Conservation (phyloP, 2,888 invertebrate genomes). For the Thysanoteuthis rhombus region DNA sequence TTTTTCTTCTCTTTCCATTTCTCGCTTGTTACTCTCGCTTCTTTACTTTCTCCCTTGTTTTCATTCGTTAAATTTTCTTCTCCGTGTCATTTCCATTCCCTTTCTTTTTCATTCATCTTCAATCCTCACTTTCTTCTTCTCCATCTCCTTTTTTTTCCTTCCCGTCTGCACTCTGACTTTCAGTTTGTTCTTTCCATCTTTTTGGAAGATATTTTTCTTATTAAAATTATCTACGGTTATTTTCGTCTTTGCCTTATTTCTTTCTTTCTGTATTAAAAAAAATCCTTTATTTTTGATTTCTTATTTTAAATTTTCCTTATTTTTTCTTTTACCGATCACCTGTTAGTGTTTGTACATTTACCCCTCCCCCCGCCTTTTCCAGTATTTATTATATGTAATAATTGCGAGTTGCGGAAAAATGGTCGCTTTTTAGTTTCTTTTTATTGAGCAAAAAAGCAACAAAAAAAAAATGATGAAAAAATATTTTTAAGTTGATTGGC, state of each 20-base stretch:
- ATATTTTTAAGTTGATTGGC: neutral
- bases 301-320: neutral
- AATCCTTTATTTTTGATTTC: neutral
- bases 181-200: too few relatives aligned
- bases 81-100: too few relatives aligned
- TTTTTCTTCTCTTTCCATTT: neutral
- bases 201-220: too few relatives aligned
- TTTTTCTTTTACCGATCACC: neutral
- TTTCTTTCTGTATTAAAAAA: too few relatives aligned
- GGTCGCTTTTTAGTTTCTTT: neutral
- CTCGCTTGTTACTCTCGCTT: neutral
- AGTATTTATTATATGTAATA: neutral
- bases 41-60: too few relatives aligned
- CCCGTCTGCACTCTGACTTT: neutral
- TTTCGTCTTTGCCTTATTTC: neutral
- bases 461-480: neutral
- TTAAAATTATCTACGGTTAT: neutral
- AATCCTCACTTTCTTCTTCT: neutral
- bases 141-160: neutral
- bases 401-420: neutral
- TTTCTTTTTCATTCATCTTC: neutral
- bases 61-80: too few relatives aligned
- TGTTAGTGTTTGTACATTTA: too few relatives aligned
- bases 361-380: neutral
- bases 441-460: neutral